A percentile compares a stretch with the other conserved stretches of the same genome.
Evolutionary conservation across 2,113 vertebrate genomes (phyloP).

Genomic region (Pogonocichla stellata): DNA sequence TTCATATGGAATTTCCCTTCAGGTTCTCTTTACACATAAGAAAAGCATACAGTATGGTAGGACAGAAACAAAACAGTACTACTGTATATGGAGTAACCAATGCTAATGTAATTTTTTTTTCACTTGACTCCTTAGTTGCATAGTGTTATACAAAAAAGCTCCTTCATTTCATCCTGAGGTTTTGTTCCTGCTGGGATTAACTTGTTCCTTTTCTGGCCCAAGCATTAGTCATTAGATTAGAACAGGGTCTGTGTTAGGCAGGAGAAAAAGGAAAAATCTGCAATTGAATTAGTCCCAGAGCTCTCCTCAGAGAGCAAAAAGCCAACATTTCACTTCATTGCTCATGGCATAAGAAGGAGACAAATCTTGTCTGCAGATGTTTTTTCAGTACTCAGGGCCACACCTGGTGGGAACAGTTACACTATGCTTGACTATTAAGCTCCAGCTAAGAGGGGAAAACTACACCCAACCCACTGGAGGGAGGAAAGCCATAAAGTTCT

Average conservation of each 20-base stretch:
- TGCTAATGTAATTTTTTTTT: background rate
- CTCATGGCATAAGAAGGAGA: background rate
- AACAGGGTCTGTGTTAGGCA: constrained; percentile 47
- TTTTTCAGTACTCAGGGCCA: constrained; percentile 31
- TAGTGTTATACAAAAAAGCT: background rate
- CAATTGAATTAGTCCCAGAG: constrained; percentile 36
- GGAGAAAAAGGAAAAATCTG: constrained; percentile 45
- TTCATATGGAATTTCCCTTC: background rate
- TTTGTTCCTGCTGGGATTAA: constrained; percentile 8
- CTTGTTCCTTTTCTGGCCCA: background rate
- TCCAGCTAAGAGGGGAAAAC: background rate
- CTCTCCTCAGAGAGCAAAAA: constrained; percentile 52
- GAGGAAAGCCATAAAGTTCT: background rate
- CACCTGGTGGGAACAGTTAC: constrained; percentile 19
- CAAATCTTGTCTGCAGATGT: constrained; percentile 41
- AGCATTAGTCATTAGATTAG: constrained; percentile 35
- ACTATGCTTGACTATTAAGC: background rate
- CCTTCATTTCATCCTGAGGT: background rate
- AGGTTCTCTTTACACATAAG: background rate
- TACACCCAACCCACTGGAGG: background rate
- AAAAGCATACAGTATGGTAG: background rate
- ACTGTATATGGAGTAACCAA: background rate
- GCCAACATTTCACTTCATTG: constrained; percentile 21
- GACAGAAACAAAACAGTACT: background rate
- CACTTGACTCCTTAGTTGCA: background rate